Conservation (phyloP, 2,797 vertebrate species). For the Babyrousa celebensis region DNA sequence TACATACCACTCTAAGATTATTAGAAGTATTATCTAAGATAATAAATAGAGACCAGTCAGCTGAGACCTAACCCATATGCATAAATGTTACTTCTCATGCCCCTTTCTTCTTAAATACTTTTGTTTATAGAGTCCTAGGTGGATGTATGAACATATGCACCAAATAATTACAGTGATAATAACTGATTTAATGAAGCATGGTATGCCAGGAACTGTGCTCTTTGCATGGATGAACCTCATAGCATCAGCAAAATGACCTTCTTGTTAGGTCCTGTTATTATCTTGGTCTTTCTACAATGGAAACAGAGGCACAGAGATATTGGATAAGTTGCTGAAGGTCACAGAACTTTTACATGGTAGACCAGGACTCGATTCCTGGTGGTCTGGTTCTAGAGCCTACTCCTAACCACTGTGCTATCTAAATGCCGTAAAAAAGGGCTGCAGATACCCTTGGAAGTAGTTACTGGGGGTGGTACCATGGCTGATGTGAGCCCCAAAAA, state of each 20-base stretch:
- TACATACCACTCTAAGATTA: not conserved
- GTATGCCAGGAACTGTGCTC: too few relatives aligned
- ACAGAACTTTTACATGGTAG: not conserved
- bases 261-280: fast-evolving
- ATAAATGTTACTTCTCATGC: not conserved
- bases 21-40: not conserved
- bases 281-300: not conserved
- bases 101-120: not conserved
- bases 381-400: not conserved
- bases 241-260: fast-evolving
- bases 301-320: not conserved
- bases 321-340: not conserved
- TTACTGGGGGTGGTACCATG: fast-evolving
- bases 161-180: not conserved
- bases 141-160: not conserved
- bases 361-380: not conserved
- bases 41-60: not conserved
- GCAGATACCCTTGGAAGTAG: not conserved
- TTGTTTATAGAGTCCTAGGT: not conserved
- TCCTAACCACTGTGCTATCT: not conserved
- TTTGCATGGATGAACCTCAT: not conserved
- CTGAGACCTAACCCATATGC: not conserved
- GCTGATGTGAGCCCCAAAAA: not conserved
- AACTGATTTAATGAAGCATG: not conserved
- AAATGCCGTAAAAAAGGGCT: not conserved